Percentiles rank a stretch among this genome's conserved stretches.
Conservation (phyloP, 2,113 vertebrate genomes). For the Xiphorhynchus elegans region DNA sequence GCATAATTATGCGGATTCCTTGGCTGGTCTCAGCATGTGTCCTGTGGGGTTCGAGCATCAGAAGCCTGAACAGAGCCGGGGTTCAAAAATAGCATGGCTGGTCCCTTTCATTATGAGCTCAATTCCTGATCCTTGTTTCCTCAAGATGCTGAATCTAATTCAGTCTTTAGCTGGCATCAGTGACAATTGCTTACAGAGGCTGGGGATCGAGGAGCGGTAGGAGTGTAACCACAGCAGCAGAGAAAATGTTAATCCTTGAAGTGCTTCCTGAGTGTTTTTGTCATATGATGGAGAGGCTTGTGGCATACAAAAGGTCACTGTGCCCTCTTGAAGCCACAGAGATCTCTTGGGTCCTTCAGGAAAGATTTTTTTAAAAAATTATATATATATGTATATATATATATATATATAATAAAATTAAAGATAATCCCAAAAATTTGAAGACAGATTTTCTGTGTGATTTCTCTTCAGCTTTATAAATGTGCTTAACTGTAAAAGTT, state of each 20-base stretch:
- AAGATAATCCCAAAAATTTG: rapidly evolving
- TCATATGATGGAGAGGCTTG: background rate
- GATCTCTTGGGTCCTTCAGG: background rate
- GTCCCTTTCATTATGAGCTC: background rate
- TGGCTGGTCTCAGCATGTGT: background rate
- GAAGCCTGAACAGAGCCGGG: background rate
- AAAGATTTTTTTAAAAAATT: background rate
- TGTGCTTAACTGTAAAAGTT: background rate
- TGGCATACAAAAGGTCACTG: background rate
- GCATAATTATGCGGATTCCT: conserved; percentile 6
- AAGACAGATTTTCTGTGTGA: background rate
- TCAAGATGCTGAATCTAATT: background rate
- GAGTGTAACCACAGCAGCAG: background rate
- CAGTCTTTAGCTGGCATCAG: background rate
- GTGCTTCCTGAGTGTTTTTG: background rate
- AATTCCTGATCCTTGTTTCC: background rate
- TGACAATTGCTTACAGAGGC: background rate
- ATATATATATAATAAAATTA: too few relatives aligned
- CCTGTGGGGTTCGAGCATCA: background rate
- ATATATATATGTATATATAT: too few relatives aligned
- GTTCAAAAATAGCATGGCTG: background rate
- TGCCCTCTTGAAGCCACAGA: rapidly evolving
- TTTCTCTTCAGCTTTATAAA: background rate
- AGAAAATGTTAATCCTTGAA: background rate
- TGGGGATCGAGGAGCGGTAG: rapidly evolving